Evolutionary conservation across 2,888 invertebrate genomes (phyloP), one percentile per base, ranked within the genome.

Genomic region (Neoaliturus tenellus): DNA sequence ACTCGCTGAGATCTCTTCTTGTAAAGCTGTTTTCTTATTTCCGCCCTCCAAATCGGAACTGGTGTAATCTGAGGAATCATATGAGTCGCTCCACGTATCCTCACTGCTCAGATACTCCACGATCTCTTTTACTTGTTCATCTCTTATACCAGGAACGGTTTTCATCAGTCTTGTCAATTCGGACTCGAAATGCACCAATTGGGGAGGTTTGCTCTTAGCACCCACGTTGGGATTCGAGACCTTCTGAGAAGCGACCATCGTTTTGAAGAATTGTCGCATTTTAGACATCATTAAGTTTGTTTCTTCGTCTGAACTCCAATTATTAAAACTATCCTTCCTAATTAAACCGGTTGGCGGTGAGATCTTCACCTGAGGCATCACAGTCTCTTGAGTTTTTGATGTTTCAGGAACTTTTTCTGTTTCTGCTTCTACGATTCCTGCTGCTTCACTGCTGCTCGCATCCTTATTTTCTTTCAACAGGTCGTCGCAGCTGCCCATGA

Each of bases 241-340:
- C 5, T 89, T 88, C 85, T 90, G 89, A 25, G 93, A 92, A 44
- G 95, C 96, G n/a, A 97, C 94, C 93, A 98, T 95, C 80, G 96
- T 97, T 91, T 97, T 97, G 90, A 98, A 97, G 90, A 98, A 97
- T 88, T 97, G 96, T 0, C 97, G 92, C 96, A 98, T 97, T 91
- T 97, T 97, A 48, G 96, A 96, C 97, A 98, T 98, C 97, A 98
- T 98, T 67, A 97, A 91, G 90, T 98, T 98, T 1, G 97, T 98
- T 91, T 98, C 98, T 89, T 98, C 98, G 89, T 98, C 97, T 2
- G 97, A 97, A 86, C 97, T 97, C 97, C 97, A 98, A 89, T 97
- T 97, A 90, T 97, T 97, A 91, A 97, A 97, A 89, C 97, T 97
- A 90, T 97, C 97, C 90, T 97, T 97, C 86, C 97, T 93, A 48